Conservation (phyloP, 2,797 vertebrate genomes). For the Arremon brunneinucha region DNA sequence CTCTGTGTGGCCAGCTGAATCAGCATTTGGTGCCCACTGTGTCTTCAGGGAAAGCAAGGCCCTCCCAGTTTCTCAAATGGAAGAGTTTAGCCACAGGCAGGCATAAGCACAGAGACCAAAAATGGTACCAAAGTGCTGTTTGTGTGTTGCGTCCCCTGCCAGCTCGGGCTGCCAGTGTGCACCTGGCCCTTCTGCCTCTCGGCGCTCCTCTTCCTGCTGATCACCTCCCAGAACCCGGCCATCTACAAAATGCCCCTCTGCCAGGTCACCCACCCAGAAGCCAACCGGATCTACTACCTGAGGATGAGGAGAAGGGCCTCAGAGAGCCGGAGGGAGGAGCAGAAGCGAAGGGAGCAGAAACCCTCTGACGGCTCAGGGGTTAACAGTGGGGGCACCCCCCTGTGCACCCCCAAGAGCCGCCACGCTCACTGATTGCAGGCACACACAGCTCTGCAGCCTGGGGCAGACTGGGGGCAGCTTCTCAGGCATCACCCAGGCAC, state of each 20-base stretch:
- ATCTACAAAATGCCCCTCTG: slow-evolving; percentile 89
- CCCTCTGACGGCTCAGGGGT: accelerated
- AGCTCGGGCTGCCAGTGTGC: slow-evolving; percentile 91
- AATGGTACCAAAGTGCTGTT: accelerated
- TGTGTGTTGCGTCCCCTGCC: background rate
- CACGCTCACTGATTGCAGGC: background rate
- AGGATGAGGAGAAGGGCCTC: slow-evolving; percentile 20
- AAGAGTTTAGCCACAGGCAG: background rate
- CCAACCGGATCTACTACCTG: slow-evolving; percentile 83
- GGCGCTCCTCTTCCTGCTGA: slow-evolving; percentile 87
- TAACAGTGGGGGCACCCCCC: background rate
- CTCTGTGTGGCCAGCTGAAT: background rate
- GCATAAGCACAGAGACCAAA: background rate
- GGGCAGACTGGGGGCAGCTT: background rate
- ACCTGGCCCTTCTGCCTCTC: slow-evolving; percentile 97
- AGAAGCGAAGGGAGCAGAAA: background rate
- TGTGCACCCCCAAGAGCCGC: background rate
- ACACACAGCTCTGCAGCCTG: accelerated
- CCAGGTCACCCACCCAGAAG: slow-evolving; percentile 92
- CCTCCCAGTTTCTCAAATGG: background rate
- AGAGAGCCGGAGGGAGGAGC: background rate
- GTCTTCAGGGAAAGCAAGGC: background rate
- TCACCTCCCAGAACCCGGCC: slow-evolving; percentile 82
- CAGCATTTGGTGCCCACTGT: accelerated
- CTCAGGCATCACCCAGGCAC: background rate